Base-by-base conservation (phyloP, 2,113 vertebrate genomes). In the Eclectus roratus region DNA sequence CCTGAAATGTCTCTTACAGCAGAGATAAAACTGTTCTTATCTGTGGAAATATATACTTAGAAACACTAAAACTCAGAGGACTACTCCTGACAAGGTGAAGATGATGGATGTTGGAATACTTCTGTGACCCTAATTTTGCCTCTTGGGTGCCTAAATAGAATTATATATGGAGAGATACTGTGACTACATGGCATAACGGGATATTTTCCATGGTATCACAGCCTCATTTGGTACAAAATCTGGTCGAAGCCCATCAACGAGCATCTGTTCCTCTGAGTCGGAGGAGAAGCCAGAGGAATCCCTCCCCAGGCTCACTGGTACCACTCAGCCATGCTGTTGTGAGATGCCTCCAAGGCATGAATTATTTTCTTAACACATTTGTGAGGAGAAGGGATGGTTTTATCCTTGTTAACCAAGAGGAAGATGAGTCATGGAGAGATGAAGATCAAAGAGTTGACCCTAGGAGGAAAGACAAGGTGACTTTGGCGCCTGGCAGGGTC, bases 191-290 rank as follows among this genome's bases (percentile, higher is more conserved):
- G 50, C 69, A 17, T 9, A n/a, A 23, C 14, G 35, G 10, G 41
- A 2, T 25, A 18, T 74, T 86, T 63, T 81, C 17, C 6, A 7
- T 0, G 0, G 10, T 43, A 25, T 33, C 20, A 17, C 46, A 53
- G 72, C 49, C 61, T 84, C 37, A 29, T 52, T 63, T 6, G 3
- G 25, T 58, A 66, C 37, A 86, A 66, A 86, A 66, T 63, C 23
- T 84, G 24, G 10, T 41, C 52, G 65, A 91, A 81, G 11, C 18
- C 44, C 76, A 52, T 41, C 76, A 60, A 29, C 1, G 5, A 91
- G 10, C 58, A 7, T 74, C 79, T 71, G 37, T 71, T 90, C 56
- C 35, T 49, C n/a, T 31, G 76, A 69, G 53, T 29, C 72, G 44
- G 77, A 79, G 71, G 29, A 33, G 44, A n/a, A 89, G 25, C 17